A percentile compares a stretch with the other conserved stretches of the same genome.
Conservation (phyloP, 1,140 invertebrate species). For the Radopholus similis region DNA sequence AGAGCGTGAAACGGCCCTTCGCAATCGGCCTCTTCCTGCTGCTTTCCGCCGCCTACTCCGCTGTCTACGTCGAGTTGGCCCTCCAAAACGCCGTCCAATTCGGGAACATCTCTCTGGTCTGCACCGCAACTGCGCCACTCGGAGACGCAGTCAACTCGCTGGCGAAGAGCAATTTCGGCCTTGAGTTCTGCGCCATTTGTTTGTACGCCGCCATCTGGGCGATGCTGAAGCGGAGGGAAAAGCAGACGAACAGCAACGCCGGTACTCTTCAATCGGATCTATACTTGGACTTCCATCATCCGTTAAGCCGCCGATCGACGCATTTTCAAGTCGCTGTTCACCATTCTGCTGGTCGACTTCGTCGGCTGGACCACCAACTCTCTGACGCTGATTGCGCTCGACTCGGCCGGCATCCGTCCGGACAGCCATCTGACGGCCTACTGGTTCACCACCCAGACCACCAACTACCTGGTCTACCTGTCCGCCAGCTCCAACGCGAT, state of each 20-base stretch:
- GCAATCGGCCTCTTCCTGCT: background rate
- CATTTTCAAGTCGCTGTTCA: conserved; percentile 10
- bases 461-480: conserved; percentile 5
- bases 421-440: background rate
- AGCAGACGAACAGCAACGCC: no score
- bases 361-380: conserved; percentile 18
- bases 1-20: background rate
- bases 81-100: no score
- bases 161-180: no score
- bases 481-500: conserved; percentile 10
- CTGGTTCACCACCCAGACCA: background rate
- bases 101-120: no score
- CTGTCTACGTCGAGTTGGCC: background rate
- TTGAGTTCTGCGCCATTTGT: no score
- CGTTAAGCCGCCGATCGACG: background rate
- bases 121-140: no score
- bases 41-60: background rate
- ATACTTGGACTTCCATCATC: no score
- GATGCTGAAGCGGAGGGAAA: no score
- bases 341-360: conserved; percentile 3
- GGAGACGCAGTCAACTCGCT: no score
- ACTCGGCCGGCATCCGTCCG: background rate
- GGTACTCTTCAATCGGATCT: no score
- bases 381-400: background rate
- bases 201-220: no score